phyloP scores from a whole-genome alignment of 1,140 invertebrate species.

The Macrosteles quadrilineatus region DNA sequence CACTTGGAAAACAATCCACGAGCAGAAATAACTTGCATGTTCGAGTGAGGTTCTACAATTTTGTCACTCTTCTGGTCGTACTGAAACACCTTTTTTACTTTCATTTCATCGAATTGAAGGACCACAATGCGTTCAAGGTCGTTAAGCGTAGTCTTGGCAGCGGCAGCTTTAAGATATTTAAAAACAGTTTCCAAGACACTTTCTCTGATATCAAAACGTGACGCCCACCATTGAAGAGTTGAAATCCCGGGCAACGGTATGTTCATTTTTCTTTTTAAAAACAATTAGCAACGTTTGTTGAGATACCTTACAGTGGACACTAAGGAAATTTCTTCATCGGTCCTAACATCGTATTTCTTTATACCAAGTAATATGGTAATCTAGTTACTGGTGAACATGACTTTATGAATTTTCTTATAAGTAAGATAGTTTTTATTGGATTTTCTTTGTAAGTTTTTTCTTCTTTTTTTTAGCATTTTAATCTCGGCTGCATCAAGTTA shows the following conservation, averaged over 20 bases:
- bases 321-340: slow-evolving; percentile 28
- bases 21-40: no score
- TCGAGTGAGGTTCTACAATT: slow-evolving; percentile 12
- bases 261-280: slow-evolving; percentile 23
- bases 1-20: no score
- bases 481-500: no score
- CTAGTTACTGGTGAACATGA: not conserved
- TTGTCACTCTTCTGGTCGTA: slow-evolving; percentile 22
- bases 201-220: slow-evolving; percentile 11
- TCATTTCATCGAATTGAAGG: no score
- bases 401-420: not conserved
- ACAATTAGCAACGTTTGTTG: slow-evolving; percentile 26
- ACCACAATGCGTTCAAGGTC: slow-evolving; percentile 9
- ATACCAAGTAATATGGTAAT: not conserved
- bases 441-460: not conserved
- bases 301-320: slow-evolving; percentile 27
- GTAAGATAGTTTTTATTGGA: not conserved
- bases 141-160: slow-evolving; percentile 5
- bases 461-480: slow-evolving; percentile 24
- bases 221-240: slow-evolving; percentile 13
- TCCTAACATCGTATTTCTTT: not conserved
- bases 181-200: slow-evolving; percentile 1
- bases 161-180: slow-evolving; percentile 27
- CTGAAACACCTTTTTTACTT: not conserved
- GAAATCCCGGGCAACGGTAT: slow-evolving; percentile 23